Evolutionary conservation across 2,797 vertebrate species (phyloP).

Genomic region (Neosalanx taihuensis): DNA sequence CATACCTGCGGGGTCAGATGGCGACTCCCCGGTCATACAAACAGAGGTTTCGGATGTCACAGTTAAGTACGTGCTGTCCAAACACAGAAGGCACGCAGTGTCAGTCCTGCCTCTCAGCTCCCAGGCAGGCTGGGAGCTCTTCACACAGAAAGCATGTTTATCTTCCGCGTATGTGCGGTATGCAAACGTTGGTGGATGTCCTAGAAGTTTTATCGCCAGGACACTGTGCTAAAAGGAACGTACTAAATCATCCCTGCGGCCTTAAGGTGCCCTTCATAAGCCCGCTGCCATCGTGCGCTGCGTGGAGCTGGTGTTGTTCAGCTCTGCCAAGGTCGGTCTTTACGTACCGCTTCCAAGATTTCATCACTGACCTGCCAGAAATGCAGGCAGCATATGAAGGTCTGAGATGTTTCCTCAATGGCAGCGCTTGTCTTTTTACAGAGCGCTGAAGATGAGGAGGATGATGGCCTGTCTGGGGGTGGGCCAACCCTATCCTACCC

Average conservation of each 20-base stretch:
- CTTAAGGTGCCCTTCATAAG: conserved; percentile 4
- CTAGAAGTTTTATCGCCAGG: not conserved
- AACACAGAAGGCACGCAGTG: not conserved
- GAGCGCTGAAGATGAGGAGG: conserved; percentile 14
- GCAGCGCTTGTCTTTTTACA: conserved; percentile 12
- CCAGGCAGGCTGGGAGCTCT: not conserved
- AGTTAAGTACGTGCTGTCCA: not conserved
- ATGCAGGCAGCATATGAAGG: conserved; percentile 6
- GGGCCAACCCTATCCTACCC: not conserved
- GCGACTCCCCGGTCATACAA: not conserved
- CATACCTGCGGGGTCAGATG: not conserved
- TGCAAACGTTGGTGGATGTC: not conserved
- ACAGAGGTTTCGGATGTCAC: not conserved
- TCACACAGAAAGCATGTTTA: not conserved
- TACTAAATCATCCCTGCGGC: conserved; percentile 7
- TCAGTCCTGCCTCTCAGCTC: not conserved
- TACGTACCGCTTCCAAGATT: conserved; percentile 27
- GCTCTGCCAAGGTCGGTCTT: not conserved
- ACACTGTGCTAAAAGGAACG: not conserved
- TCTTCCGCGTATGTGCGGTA: not conserved
- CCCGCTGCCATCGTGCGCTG: conserved; percentile 14
- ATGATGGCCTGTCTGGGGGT: conserved; percentile 23
- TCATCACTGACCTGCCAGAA: conserved; percentile 12
- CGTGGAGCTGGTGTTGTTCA: conserved; percentile 27
- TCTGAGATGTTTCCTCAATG: conserved; percentile 28